phyloP scores from a whole-genome alignment of 1,140 invertebrate species.

The Orius insidiosus region DNA sequence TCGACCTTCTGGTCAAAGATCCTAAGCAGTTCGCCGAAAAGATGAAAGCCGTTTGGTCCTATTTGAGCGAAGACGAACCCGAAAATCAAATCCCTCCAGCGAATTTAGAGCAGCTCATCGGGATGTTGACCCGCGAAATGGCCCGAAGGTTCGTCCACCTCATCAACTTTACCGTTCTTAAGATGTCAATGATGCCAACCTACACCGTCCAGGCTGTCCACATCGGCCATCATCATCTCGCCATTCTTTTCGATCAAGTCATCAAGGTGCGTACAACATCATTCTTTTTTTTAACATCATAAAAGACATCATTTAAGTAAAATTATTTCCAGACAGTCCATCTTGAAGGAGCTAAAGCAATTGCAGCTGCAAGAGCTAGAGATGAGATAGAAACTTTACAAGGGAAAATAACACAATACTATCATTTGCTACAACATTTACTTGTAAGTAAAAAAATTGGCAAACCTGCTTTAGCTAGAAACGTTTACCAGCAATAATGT shows the following conservation, averaged over 20 bases:
- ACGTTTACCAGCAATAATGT: no score
- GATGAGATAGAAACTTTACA: no score
- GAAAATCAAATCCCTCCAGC: conserved; percentile 62
- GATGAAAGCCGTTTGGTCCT: conserved; percentile 47
- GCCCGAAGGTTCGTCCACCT: conserved; percentile 56
- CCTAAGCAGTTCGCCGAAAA: conserved; percentile 54
- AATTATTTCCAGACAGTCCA: conserved; percentile 8
- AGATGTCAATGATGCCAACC: conserved; percentile 4
- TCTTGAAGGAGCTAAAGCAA: conserved; percentile 14
- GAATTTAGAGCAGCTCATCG: conserved; percentile 54
- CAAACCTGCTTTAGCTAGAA: no score
- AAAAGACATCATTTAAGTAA: not conserved
- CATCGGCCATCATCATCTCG: conserved; percentile 5
- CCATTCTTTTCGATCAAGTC: conserved; percentile 10
- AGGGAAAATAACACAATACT: no score
- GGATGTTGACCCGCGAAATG: conserved; percentile 51
- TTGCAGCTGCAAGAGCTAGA: conserved; percentile 5
- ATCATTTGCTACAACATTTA: no score
- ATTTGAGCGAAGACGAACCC: conserved; percentile 54
- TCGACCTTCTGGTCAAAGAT: conserved; percentile 49
- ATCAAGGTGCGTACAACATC: conserved; percentile 14
- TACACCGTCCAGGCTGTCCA: conserved; percentile 7
- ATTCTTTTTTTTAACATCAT: not conserved
- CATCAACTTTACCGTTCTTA: conserved; percentile 35
- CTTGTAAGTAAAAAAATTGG: no score